These are phyloP conservation scores for Dynastes tityus DNA, from an alignment of 2,888 invertebrate genomes.

Conservation along the genomic window DNA sequence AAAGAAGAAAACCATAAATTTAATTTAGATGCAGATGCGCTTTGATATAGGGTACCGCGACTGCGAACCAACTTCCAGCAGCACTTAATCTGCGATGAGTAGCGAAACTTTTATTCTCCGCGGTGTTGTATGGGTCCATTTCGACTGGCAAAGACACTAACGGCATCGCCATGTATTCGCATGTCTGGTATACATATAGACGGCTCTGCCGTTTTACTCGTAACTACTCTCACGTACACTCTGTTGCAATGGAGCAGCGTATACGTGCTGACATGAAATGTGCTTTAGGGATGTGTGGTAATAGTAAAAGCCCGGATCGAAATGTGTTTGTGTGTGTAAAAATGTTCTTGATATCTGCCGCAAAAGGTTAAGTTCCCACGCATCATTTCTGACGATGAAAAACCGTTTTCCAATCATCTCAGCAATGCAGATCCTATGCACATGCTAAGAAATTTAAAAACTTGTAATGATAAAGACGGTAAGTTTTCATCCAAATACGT, in stretches of 20 bases:
- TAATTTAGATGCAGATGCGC: slow-evolving; percentile 56
- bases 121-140: slow-evolving; percentile 48
- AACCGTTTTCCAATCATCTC: not conserved
- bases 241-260: slow-evolving; percentile 11
- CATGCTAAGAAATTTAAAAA: not conserved
- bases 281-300: slow-evolving; percentile 27
- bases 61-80: slow-evolving; percentile 41
- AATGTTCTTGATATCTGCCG: slow-evolving; percentile 27
- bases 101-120: slow-evolving; percentile 49
- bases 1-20: slow-evolving; percentile 41
- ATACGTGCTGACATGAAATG: slow-evolving; percentile 39
- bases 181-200: slow-evolving; percentile 18
- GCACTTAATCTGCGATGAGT: slow-evolving; percentile 49
- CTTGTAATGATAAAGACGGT: too few relatives aligned
- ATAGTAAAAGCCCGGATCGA: slow-evolving; percentile 28
- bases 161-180: slow-evolving; percentile 26
- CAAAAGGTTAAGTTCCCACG: slow-evolving; percentile 46
- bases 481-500: too few relatives aligned
- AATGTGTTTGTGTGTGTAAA: slow-evolving; percentile 6
- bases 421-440: not conserved
- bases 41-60: slow-evolving; percentile 48
- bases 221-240: slow-evolving; percentile 40
- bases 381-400: slow-evolving; percentile 6
- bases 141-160: slow-evolving; percentile 29
- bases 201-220: slow-evolving; percentile 30